These are phyloP conservation scores for Chelon auratus DNA, from an alignment of 2,797 vertebrate species.

Conservation along the genomic window DNA sequence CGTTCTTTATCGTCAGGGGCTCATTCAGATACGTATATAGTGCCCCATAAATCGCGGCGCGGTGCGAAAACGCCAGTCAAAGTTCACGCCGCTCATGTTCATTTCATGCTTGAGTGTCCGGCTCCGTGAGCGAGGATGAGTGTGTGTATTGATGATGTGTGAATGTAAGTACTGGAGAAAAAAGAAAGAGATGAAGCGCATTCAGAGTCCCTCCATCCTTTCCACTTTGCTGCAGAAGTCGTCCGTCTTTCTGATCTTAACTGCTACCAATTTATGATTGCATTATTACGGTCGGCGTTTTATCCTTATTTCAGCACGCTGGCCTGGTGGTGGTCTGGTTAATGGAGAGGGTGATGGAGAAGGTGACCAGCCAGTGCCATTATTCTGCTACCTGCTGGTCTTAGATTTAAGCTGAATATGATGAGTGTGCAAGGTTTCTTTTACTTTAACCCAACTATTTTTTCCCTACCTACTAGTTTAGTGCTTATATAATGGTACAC, in stretches of 20 bases:
- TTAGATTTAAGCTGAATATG: slow-evolving; percentile 35
- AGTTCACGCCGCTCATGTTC: slow-evolving; percentile 84
- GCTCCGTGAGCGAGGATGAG: slow-evolving; percentile 58
- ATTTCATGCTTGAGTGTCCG: slow-evolving; percentile 84
- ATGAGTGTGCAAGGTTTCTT: slow-evolving; percentile 16
- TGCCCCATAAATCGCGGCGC: slow-evolving; percentile 75
- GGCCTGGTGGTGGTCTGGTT: slow-evolving; percentile 55
- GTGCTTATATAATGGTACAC: background rate
- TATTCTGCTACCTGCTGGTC: slow-evolving; percentile 25
- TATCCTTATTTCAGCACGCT: slow-evolving; percentile 59
- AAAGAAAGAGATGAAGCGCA: slow-evolving; percentile 68
- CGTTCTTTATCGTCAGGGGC: slow-evolving; percentile 71
- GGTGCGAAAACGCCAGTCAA: slow-evolving; percentile 82
- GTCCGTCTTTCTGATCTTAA: slow-evolving; percentile 78
- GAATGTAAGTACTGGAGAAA: slow-evolving; percentile 69
- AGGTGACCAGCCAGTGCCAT: slow-evolving; percentile 59
- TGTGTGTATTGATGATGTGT: slow-evolving; percentile 74
- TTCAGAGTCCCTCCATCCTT: slow-evolving; percentile 69
- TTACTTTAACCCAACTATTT: background rate
- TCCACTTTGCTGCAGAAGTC: slow-evolving; percentile 70
- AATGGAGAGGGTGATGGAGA: slow-evolving; percentile 67
- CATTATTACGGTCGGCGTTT: slow-evolving; percentile 71
- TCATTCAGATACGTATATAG: slow-evolving; percentile 76
- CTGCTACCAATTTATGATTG: slow-evolving; percentile 79
- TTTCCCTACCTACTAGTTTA: background rate